phyloP scores from a whole-genome alignment of 1,140 invertebrate genomes.

The Heliconius melpomene region DNA sequence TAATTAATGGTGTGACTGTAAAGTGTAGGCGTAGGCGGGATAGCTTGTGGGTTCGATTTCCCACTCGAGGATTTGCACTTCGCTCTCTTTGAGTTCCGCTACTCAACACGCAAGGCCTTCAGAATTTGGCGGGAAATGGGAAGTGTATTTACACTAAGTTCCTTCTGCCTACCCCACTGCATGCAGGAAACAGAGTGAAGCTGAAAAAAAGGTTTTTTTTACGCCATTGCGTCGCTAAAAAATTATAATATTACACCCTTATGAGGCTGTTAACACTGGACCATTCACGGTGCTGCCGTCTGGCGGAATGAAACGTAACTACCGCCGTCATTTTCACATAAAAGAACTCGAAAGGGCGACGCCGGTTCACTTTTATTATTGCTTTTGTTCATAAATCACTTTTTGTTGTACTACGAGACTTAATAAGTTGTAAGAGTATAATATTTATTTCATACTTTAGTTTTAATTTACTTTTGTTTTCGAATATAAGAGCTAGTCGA shows the following conservation, averaged over 20 bases:
- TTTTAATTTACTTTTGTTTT: conserved; percentile 18
- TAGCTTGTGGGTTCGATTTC: too few relatives aligned
- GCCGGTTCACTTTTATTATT: conserved; percentile 41
- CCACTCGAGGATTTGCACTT: too few relatives aligned
- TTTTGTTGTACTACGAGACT: conserved; percentile 34
- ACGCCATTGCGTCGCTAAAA: conserved; percentile 1
- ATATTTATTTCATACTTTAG: conserved; percentile 22
- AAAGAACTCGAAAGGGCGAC: conserved; percentile 38
- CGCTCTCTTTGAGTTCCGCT: too few relatives aligned
- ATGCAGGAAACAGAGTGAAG: too few relatives aligned
- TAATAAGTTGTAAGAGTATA: conserved; percentile 35
- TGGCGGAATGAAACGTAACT: conserved; percentile 34
- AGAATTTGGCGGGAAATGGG: too few relatives aligned
- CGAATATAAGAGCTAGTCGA: not conserved
- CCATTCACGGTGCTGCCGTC: conserved; percentile 32
- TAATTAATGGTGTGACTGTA: too few relatives aligned
- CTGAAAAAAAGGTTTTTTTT: not conserved
- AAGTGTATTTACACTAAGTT: too few relatives aligned
- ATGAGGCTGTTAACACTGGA: conserved; percentile 31
- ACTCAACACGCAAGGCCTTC: too few relatives aligned
- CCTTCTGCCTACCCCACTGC: too few relatives aligned
- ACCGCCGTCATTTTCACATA: conserved; percentile 35
- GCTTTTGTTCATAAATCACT: conserved; percentile 40
- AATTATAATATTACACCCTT: conserved; percentile 28
- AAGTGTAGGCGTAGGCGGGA: too few relatives aligned